These are phyloP conservation scores for Dendrolimus kikuchii DNA, from an alignment of 1,140 invertebrate genomes.

Conservation along the genomic window DNA sequence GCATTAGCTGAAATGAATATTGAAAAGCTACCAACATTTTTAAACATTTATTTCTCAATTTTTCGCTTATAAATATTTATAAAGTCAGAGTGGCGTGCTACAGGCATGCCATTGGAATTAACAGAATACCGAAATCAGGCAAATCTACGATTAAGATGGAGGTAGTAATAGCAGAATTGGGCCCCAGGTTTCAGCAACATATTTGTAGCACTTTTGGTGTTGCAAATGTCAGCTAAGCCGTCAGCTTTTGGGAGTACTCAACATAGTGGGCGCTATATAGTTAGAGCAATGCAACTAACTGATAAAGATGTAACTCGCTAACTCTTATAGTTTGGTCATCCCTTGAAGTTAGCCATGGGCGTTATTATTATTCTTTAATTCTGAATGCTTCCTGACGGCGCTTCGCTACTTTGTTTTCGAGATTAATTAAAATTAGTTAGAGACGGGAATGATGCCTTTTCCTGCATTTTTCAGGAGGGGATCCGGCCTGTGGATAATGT, in stretches of 20 bases:
- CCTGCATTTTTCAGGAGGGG: constrained; percentile 30
- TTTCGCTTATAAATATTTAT: too few species aligned
- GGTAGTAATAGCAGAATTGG: constrained; percentile 6
- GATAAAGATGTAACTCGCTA: neutral
- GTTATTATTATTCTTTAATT: constrained; percentile 51
- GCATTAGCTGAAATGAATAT: too few species aligned
- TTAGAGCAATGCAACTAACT: neutral
- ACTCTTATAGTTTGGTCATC: constrained; percentile 9
- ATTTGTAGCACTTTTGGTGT: too few species aligned
- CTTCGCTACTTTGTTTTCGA: constrained; percentile 45
- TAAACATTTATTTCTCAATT: too few species aligned
- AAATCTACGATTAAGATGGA: constrained; percentile 1
- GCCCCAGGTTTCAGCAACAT: too few species aligned
- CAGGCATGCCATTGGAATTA: neutral
- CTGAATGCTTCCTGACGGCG: constrained; percentile 33
- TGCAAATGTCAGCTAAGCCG: too few species aligned
- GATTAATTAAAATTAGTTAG: constrained; percentile 63
- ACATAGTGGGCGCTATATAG: too few species aligned
- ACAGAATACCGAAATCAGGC: too few species aligned
- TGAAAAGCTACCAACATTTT: too few species aligned
- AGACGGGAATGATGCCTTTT: constrained; percentile 28
- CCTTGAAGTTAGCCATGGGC: constrained; percentile 12
- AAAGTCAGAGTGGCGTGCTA: too few species aligned
- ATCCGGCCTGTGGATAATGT: constrained; percentile 2
- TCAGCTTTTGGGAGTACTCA: too few species aligned